These are phyloP conservation scores for Diarsia rubi DNA, from an alignment of 2,888 invertebrate species.

Conservation along the genomic window DNA sequence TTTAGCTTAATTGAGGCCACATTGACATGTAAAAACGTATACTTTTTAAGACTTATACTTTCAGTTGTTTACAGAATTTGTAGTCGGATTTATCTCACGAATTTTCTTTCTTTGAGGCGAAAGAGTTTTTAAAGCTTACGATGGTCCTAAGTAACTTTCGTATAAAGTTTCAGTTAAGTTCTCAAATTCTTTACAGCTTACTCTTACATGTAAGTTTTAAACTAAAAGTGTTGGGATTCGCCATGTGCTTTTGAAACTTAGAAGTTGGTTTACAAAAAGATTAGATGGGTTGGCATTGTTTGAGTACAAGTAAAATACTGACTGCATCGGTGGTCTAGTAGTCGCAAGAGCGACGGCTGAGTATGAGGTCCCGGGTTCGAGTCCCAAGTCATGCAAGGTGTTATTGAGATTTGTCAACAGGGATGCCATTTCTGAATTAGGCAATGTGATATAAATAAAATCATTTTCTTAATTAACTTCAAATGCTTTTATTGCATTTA, in stretches of 20 bases:
- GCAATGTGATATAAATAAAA: not conserved
- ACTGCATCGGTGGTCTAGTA: not conserved
- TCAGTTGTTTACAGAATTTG: not conserved
- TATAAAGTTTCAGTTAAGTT: constrained; percentile 25
- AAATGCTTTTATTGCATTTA: not conserved
- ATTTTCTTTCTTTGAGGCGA: not conserved
- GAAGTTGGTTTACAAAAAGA: not conserved
- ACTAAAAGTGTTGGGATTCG: not conserved
- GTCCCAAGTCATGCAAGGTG: not conserved
- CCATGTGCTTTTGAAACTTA: not conserved
- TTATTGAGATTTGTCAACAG: too few relatives aligned
- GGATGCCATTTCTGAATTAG: too few relatives aligned
- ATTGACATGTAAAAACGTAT: not conserved
- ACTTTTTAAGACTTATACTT: not conserved
- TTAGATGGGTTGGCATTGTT: not conserved
- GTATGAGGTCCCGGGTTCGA: not conserved
- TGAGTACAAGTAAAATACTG: not conserved
- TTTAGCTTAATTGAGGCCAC: not conserved
- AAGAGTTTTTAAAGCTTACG: constrained; percentile 20
- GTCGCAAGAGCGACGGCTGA: not conserved
- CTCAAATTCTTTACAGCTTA: constrained; percentile 12
- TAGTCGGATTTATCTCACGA: not conserved
- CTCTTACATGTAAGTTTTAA: constrained; percentile 7
- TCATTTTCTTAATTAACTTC: not conserved
- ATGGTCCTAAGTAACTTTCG: constrained; percentile 9